These are phyloP conservation scores for Pseudopipra pipra DNA, from an alignment of 2,113 vertebrate genomes.

Conservation along the genomic window DNA sequence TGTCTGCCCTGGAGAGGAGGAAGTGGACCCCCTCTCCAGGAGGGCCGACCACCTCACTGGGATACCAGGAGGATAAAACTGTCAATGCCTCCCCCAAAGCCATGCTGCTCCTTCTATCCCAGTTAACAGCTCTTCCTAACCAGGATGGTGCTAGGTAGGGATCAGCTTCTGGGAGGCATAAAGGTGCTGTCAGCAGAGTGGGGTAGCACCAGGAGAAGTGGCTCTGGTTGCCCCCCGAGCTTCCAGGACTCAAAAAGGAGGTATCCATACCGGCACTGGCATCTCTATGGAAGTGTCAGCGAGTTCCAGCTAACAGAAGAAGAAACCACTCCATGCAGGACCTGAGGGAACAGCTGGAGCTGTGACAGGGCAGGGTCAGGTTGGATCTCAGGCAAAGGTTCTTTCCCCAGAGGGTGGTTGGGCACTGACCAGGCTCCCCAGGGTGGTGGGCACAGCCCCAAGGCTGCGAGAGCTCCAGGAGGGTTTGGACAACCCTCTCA, in stretches of 20 bases:
- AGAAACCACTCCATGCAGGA: not conserved
- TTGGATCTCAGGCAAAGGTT: not conserved
- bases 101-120: not conserved
- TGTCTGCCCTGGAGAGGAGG: not conserved
- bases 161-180: not conserved
- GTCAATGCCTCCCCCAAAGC: not conserved
- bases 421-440: fast-evolving
- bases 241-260: not conserved
- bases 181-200: not conserved
- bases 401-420: not conserved
- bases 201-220: not conserved
- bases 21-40: not conserved
- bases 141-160: not conserved
- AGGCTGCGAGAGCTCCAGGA: not conserved
- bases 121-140: not conserved
- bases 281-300: not conserved
- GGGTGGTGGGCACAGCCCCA: not conserved
- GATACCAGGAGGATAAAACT: not conserved
- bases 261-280: not conserved
- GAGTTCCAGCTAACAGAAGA: not conserved
- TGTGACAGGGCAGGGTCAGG: not conserved
- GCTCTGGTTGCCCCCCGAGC: not conserved
- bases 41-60: not conserved
- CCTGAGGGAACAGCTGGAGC: not conserved
- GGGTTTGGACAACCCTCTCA: not conserved